These are phyloP conservation scores for Stichodactyla helianthus DNA, from an alignment of 64 coral and sea anemone genomes.

Conservation along the genomic window DNA sequence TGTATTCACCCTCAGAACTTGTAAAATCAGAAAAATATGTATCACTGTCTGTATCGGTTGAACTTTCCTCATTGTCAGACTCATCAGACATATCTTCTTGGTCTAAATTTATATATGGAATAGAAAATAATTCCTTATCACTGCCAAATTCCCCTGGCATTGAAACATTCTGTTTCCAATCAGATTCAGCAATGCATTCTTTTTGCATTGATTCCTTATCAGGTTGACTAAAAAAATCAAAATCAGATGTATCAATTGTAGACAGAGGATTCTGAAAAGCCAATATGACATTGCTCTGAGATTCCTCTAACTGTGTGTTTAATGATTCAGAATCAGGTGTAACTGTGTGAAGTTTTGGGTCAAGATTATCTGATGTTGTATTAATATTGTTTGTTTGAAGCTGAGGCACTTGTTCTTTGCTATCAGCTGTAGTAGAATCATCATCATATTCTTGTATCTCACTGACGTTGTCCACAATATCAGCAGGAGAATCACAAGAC, in stretches of 20 bases:
- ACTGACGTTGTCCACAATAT: background rate
- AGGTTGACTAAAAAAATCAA: background rate
- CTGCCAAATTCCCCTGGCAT: background rate
- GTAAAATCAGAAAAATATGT: slow-evolving; percentile 17
- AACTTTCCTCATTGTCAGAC: background rate
- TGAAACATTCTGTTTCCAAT: background rate
- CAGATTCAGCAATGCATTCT: background rate
- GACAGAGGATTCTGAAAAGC: background rate
- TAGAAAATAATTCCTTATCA: background rate
- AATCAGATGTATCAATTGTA: background rate
- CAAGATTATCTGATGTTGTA: background rate
- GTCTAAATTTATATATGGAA: background rate
- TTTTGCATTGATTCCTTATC: background rate
- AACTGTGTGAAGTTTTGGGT: background rate
- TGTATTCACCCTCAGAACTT: slow-evolving; percentile 4
- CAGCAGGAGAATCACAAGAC: background rate
- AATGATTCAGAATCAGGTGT: background rate
- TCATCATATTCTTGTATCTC: background rate
- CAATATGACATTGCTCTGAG: background rate
- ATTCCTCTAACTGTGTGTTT: background rate
- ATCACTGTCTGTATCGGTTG: slow-evolving; percentile 13
- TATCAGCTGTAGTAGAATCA: background rate
- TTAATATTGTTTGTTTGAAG: background rate
- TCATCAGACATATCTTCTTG: background rate
- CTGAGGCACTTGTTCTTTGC: background rate